Evolutionary conservation across 2,888 invertebrate genomes (phyloP).

Genomic region (Parnassius smintheus): DNA sequence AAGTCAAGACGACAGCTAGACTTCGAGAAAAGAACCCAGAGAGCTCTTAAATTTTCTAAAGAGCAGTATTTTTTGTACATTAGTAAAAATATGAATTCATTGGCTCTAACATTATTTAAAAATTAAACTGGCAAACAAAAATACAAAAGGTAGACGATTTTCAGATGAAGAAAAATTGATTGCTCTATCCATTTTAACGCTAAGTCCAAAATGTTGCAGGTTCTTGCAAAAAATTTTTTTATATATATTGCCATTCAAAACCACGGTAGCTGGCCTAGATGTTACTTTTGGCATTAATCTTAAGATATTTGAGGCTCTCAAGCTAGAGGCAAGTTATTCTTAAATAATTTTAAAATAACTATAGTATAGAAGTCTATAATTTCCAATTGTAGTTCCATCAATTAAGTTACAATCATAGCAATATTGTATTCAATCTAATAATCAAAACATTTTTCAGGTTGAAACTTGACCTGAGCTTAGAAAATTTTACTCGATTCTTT

Average conservation of each 20-base stretch:
- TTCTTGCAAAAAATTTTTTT: conserved; percentile 28
- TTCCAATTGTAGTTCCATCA: no score
- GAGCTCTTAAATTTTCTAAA: conserved; percentile 25
- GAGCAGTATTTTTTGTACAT: conserved; percentile 21
- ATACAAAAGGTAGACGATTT: conserved; percentile 25
- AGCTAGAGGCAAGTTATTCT: no score
- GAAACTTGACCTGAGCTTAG: no score
- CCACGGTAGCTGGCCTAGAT: conserved; percentile 23
- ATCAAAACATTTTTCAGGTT: no score
- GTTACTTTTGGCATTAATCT: no score
- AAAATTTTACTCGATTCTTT: no score
- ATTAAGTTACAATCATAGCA: no score
- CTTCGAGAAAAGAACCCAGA: neutral
- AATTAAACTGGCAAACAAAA: conserved; percentile 25
- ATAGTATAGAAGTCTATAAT: no score
- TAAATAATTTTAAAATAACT: no score
- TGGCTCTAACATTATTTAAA: conserved; percentile 28
- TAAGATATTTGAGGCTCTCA: no score
- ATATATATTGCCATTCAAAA: conserved; percentile 31
- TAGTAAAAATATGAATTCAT: conserved; percentile 23
- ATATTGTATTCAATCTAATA: no score
- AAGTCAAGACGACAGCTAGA: neutral
- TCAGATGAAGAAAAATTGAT: conserved; percentile 26
- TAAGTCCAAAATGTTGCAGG: conserved; percentile 26
- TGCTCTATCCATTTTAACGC: conserved; percentile 24